phyloP scores from a whole-genome alignment of 2,797 vertebrate genomes.

The Centropyge bicolor region DNA sequence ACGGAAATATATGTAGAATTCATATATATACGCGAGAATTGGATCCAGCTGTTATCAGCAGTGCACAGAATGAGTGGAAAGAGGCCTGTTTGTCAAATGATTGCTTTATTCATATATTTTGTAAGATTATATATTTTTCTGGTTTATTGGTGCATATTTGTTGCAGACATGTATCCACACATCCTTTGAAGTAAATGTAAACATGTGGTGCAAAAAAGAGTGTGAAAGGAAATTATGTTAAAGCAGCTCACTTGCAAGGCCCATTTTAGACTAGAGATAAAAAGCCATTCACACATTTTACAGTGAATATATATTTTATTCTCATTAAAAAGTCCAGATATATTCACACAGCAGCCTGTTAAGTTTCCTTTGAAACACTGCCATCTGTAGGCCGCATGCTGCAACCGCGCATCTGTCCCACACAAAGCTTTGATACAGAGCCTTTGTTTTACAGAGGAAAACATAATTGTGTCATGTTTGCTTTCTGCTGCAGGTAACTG shows the following conservation, averaged over 20 bases:
- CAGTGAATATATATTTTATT: conserved; percentile 23
- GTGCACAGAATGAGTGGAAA: conserved; percentile 38
- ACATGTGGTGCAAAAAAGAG: not conserved
- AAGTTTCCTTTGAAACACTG: conserved; percentile 71
- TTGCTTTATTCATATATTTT: conserved; percentile 13
- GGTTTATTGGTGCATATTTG: not conserved
- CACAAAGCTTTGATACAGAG: not conserved
- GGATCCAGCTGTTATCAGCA: conserved; percentile 29
- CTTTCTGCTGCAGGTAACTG: conserved; percentile 3
- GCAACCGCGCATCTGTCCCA: conserved; percentile 4
- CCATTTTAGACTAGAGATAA: not conserved
- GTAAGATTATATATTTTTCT: not conserved
- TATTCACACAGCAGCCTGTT: not conserved
- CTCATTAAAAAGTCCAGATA: conserved; percentile 29
- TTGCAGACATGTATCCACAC: not conserved
- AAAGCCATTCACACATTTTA: conserved; percentile 23
- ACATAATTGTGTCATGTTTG: conserved; percentile 5
- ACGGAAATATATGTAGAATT: not conserved
- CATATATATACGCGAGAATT: not conserved
- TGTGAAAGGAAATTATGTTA: not conserved
- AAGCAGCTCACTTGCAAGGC: not conserved
- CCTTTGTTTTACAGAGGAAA: conserved; percentile 5
- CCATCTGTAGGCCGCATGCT: conserved; percentile 67
- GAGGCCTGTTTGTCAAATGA: conserved; percentile 38
- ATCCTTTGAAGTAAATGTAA: conserved; percentile 1